Percentiles rank a stretch among this genome's conserved stretches.
These are phyloP conservation scores for Poeciliopsis turneri DNA, from an alignment of 2,797 vertebrate species.

Conservation along the genomic window DNA sequence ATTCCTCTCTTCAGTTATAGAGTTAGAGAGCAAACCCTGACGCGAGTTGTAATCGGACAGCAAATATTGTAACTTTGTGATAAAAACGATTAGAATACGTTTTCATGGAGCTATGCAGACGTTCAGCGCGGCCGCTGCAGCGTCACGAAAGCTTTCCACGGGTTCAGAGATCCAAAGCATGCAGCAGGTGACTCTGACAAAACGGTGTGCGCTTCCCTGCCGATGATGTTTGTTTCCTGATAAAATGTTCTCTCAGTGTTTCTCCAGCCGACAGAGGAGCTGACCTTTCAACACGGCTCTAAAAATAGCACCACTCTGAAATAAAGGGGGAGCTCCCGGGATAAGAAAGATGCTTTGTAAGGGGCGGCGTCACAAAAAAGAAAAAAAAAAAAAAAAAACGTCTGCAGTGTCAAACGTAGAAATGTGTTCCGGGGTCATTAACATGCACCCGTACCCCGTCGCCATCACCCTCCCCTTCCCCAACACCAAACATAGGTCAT, in stretches of 20 bases:
- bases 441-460: conserved; percentile 38
- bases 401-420: conserved; percentile 15
- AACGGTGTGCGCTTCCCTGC: conserved; percentile 42
- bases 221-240: conserved; percentile 30
- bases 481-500: conserved; percentile 65
- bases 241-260: conserved; percentile 57
- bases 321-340: conserved; percentile 59
- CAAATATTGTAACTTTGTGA: not conserved
- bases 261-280: conserved; percentile 50
- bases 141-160: conserved; percentile 1
- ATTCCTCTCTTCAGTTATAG: not conserved
- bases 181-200: conserved; percentile 51
- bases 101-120: not conserved
- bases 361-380: conserved; percentile 17
- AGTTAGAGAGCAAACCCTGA: not conserved
- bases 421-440: conserved; percentile 17
- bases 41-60: not conserved
- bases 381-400: not conserved
- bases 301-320: conserved; percentile 70
- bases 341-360: conserved; percentile 45
- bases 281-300: conserved; percentile 76
- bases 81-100: not conserved
- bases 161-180: conserved; percentile 40
- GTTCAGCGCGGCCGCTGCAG: not conserved
- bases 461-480: not conserved